Percentiles rank a stretch among this genome's conserved stretches.
phyloP scores from a whole-genome alignment of 1,140 invertebrate genomes.

The Pentalonia nigronervosa region DNA sequence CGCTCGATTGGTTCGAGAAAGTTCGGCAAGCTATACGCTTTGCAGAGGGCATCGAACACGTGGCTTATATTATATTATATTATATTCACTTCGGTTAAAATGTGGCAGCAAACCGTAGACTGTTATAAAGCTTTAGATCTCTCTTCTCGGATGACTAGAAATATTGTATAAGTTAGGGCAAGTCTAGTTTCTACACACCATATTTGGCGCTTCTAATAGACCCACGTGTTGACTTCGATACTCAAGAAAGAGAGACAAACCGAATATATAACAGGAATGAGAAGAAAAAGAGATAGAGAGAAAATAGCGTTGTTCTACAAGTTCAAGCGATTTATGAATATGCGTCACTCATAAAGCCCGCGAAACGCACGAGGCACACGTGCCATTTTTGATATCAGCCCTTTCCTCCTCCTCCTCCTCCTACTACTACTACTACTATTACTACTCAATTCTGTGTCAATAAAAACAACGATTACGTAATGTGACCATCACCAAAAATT shows the following conservation, averaged over 20 bases:
- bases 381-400: neutral
- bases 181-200: neutral
- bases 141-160: neutral
- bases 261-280: neutral
- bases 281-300: neutral
- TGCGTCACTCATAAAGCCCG: neutral
- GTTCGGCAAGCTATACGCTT: neutral
- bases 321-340: neutral
- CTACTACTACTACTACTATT: neutral
- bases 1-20: neutral
- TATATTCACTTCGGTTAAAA: neutral
- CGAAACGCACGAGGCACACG: neutral
- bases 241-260: neutral
- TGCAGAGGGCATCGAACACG: neutral
- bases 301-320: neutral
- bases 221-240: conserved; percentile 23
- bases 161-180: neutral
- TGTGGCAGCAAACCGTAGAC: neutral
- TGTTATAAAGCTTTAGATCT: neutral
- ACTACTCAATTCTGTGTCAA: neutral
- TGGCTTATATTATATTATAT: neutral
- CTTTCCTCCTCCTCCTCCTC: neutral
- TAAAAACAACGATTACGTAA: neutral
- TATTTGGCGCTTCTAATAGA: conserved; percentile 8
- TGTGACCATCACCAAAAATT: neutral